These are phyloP conservation scores for Umimayanthus chanpuru DNA, from an alignment of 92 coral and sea anemone genomes.

Conservation along the genomic window DNA sequence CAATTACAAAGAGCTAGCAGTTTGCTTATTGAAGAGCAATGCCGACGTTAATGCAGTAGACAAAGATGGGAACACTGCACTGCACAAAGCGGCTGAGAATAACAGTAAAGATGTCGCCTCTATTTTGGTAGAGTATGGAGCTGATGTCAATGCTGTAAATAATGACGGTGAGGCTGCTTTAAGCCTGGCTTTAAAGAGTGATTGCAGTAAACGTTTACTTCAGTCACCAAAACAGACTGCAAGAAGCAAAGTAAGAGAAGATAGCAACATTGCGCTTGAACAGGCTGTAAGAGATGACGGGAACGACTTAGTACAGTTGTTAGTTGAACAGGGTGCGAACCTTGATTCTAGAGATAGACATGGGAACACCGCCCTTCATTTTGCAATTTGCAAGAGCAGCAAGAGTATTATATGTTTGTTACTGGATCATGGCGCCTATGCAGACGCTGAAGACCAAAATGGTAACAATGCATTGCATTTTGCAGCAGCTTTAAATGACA, in stretches of 20 bases:
- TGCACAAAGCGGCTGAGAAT: conserved; percentile 34
- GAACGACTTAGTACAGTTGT: background rate
- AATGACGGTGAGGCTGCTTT: conserved; percentile 1
- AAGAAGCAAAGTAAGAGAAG: background rate
- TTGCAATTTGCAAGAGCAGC: conserved; percentile 2
- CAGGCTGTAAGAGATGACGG: background rate
- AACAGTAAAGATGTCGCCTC: background rate
- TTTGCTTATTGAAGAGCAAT: conserved; percentile 5
- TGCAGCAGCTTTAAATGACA: background rate
- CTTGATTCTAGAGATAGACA: background rate
- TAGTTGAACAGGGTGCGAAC: conserved; percentile 26
- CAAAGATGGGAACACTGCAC: conserved; percentile 12
- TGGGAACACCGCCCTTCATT: conserved; percentile 38
- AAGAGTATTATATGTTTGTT: background rate
- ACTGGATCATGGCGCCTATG: conserved; percentile 16
- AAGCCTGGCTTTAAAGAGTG: conserved; percentile 12
- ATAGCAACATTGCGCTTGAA: background rate
- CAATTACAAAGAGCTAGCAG: conserved; percentile 4
- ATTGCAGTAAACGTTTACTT: background rate
- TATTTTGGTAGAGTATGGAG: background rate
- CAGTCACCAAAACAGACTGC: background rate
- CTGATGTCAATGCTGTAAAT: conserved; percentile 25
- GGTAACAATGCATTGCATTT: conserved; percentile 34
- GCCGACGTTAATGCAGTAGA: conserved; percentile 7
- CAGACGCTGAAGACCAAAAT: background rate